Evolutionary conservation across 2,797 vertebrate species (phyloP).

Genomic region (Hydrolagus colliei): DNA sequence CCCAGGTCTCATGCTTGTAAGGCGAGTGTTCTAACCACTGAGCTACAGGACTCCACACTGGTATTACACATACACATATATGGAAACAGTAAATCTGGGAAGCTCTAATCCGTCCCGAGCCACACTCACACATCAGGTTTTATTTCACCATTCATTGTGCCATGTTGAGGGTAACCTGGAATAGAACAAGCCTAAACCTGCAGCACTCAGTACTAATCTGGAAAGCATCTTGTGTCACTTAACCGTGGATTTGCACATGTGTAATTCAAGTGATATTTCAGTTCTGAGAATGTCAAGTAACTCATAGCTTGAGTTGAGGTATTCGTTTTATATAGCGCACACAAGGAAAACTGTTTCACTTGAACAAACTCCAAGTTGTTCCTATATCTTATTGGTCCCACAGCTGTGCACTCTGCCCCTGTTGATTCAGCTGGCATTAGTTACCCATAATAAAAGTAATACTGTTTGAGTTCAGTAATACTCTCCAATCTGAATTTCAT

Average conservation of each 20-base stretch:
- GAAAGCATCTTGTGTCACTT: not conserved
- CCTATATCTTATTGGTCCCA: not conserved
- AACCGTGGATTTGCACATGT: not conserved
- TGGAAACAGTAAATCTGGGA: too few relatives aligned
- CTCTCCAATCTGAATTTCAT: not conserved
- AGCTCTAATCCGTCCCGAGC: too few relatives aligned
- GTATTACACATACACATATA: too few relatives aligned
- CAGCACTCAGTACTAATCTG: not conserved
- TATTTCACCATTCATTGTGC: not conserved
- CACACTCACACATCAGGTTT: not conserved
- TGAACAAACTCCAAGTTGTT: not conserved
- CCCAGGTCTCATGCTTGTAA: too few relatives aligned
- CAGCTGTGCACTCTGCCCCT: not conserved
- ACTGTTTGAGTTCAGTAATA: not conserved
- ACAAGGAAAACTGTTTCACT: not conserved
- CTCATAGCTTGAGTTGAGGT: not conserved
- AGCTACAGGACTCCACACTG: too few relatives aligned
- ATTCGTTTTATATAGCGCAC: too few relatives aligned
- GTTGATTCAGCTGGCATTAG: constrained; percentile 15
- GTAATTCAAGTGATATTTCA: not conserved
- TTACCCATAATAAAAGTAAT: not conserved
- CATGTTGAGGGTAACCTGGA: too few relatives aligned
- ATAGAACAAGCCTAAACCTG: not conserved
- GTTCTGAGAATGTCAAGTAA: not conserved
- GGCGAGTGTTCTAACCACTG: too few relatives aligned